phyloP scores from a whole-genome alignment of 2,888 invertebrate species.

The Patella pellucida region DNA sequence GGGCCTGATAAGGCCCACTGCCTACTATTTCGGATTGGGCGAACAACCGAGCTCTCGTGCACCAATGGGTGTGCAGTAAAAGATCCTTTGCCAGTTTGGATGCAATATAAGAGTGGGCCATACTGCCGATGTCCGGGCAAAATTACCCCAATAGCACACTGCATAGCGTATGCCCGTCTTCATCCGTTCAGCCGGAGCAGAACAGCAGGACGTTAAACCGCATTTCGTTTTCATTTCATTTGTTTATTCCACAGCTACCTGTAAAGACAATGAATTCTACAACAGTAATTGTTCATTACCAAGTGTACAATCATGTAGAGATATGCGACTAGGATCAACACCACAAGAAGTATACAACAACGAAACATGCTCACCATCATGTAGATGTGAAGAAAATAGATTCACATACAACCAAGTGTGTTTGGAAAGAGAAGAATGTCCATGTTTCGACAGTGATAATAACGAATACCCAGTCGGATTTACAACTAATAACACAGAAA shows the following conservation, averaged over 20 bases:
- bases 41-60: too few relatives aligned
- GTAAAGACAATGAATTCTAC: neutral
- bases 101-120: too few relatives aligned
- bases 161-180: too few relatives aligned
- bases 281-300: neutral
- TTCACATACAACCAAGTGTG: slow-evolving; percentile 27
- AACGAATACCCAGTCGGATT: slow-evolving; percentile 31
- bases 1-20: too few relatives aligned
- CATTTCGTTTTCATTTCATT: too few relatives aligned
- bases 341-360: neutral
- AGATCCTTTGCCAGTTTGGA: too few relatives aligned
- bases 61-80: too few relatives aligned
- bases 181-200: too few relatives aligned
- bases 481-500: neutral
- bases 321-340: neutral
- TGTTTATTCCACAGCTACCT: neutral
- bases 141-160: too few relatives aligned
- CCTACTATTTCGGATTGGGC: too few relatives aligned
- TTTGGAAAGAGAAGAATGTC: slow-evolving; percentile 40
- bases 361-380: neutral
- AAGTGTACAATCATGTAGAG: neutral
- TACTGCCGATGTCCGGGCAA: too few relatives aligned
- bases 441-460: slow-evolving; percentile 38
- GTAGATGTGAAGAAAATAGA: neutral
- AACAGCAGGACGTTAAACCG: too few relatives aligned